A percentile compares a stretch with the other conserved stretches of the same genome.
phyloP scores from a whole-genome alignment of 2,888 invertebrate genomes.

The Pollenia amentaria region DNA sequence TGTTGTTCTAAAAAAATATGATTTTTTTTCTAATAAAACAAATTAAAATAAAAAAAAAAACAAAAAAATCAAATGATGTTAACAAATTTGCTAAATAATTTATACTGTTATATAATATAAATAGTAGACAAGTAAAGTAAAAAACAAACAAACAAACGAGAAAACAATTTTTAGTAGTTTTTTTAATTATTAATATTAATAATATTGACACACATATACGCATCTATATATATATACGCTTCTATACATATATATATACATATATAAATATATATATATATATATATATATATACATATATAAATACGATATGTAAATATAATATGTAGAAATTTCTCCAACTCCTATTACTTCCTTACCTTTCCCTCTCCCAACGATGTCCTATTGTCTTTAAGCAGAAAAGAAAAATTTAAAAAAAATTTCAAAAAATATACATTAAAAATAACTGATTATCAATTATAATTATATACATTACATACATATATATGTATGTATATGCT shows the following conservation, averaged over 20 bases:
- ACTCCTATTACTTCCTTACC: not conserved
- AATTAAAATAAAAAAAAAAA: constrained; percentile 41
- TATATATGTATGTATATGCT: constrained; percentile 74
- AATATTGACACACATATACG: constrained; percentile 47
- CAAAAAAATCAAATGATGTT: constrained; percentile 71
- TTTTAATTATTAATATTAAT: constrained; percentile 65
- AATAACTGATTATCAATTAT: constrained; percentile 74
- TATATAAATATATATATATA: no score
- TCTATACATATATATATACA: no score
- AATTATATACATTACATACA: constrained; percentile 74
- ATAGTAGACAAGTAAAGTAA: constrained; percentile 66
- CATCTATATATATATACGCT: not conserved
- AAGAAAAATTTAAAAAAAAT: constrained; percentile 51
- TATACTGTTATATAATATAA: constrained; percentile 73
- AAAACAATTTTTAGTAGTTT: constrained; percentile 70
- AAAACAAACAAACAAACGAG: constrained; percentile 50
- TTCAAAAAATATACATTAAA: constrained; percentile 75
- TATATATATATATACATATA: no score
- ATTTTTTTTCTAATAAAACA: constrained; percentile 53
- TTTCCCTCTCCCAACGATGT: not conserved
- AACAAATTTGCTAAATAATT: constrained; percentile 74
- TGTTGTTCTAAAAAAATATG: constrained; percentile 70
- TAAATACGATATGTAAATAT: no score
- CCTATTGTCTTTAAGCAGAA: constrained; percentile 39
- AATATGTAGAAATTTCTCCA: not conserved